A percentile compares a stretch with the other conserved stretches of the same genome.
Conservation (phyloP, 2,113 vertebrate species). For the Eonycteris spelaea region DNA sequence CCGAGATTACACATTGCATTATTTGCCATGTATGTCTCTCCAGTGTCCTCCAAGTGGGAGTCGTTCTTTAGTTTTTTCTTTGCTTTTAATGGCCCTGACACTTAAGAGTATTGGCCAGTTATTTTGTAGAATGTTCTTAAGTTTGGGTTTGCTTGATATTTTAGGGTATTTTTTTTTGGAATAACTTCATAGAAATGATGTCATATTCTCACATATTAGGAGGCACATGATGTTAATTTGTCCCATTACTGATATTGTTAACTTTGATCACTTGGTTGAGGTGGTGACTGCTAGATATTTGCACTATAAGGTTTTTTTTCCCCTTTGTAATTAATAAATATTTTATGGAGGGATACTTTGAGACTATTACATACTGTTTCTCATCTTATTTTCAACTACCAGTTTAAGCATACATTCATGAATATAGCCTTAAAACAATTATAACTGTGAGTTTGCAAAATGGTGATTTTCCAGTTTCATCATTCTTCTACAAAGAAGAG, state of each 20-base stretch:
- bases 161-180: not conserved
- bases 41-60: not conserved
- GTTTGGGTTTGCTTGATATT: not conserved
- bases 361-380: not conserved
- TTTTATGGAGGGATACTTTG: not conserved
- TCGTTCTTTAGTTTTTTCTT: not conserved
- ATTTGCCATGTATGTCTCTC: not conserved
- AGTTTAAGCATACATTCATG: not conserved
- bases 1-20: not conserved
- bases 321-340: not conserved
- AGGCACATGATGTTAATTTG: not conserved
- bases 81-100: not conserved
- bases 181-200: not conserved
- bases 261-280: conserved; percentile 6
- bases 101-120: not conserved
- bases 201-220: not conserved
- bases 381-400: not conserved
- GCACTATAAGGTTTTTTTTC: not conserved
- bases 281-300: not conserved
- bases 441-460: not conserved
- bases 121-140: not conserved
- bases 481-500: not conserved
- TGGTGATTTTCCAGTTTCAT: not conserved
- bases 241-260: not conserved
- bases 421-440: not conserved